Percentiles rank a stretch among this genome's conserved stretches.
phyloP scores from a whole-genome alignment of 2,797 vertebrate genomes.

The Garrulus glandarius region DNA sequence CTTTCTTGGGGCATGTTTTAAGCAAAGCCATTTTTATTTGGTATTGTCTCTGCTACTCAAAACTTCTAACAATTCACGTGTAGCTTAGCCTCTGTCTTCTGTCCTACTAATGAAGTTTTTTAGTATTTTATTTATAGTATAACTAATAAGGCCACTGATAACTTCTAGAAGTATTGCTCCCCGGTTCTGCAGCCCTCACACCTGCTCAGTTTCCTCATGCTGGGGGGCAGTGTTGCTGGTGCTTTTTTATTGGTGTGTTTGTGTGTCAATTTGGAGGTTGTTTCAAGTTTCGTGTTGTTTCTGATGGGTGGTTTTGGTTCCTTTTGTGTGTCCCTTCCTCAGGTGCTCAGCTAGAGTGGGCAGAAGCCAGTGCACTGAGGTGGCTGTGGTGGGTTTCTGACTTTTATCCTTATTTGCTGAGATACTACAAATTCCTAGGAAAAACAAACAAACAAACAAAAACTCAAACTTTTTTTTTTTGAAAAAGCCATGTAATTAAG shows the following conservation, averaged over 20 bases:
- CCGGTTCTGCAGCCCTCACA: accelerated
- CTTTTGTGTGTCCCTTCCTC: accelerated
- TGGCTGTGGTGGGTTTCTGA: neutral
- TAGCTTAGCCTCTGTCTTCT: neutral
- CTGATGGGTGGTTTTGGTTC: neutral
- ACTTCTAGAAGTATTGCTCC: neutral
- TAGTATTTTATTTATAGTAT: neutral
- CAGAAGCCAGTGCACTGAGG: neutral
- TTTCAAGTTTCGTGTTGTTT: neutral
- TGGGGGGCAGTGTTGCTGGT: accelerated
- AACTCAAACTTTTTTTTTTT: neutral
- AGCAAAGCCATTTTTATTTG: neutral
- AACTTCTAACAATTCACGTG: neutral
- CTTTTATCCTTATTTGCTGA: neutral
- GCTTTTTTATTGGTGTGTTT: no score
- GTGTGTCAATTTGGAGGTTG: no score
- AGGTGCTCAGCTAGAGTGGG: neutral
- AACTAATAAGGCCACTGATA: neutral
- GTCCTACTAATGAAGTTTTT: neutral
- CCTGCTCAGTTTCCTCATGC: accelerated
- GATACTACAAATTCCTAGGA: neutral
- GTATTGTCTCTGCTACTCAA: neutral
- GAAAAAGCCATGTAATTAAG: neutral
- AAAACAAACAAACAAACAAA: accelerated
- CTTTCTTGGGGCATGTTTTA: neutral